These are phyloP conservation scores for Alsophila aescularia DNA, from an alignment of 2,888 invertebrate species.

Conservation along the genomic window DNA sequence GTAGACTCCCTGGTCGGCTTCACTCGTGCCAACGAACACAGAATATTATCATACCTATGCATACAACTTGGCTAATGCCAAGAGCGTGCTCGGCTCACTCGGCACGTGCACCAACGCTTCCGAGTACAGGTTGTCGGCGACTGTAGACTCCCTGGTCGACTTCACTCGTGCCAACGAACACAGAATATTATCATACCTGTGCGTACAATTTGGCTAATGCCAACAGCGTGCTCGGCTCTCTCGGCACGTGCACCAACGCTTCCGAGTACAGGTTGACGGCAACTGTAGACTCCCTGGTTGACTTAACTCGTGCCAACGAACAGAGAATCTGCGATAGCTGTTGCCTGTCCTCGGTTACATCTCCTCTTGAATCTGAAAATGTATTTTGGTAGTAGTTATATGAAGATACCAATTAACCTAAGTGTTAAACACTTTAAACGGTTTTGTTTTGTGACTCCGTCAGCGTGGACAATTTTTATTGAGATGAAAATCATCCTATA, in stretches of 20 bases:
- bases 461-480: too few species aligned
- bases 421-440: too few species aligned
- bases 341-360: conserved; percentile 71
- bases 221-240: conserved; percentile 89
- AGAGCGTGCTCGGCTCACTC: too few species aligned
- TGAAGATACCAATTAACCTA: neutral
- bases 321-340: conserved; percentile 67
- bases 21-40: too few species aligned
- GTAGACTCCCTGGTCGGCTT: neutral
- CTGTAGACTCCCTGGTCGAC: neutral
- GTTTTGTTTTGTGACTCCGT: too few species aligned
- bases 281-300: conserved; percentile 77
- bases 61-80: too few species aligned
- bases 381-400: neutral
- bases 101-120: too few species aligned
- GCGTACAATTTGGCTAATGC: conserved; percentile 92
- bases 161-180: too few species aligned
- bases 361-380: conserved; percentile 75
- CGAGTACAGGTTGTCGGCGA: neutral
- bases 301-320: conserved; percentile 69
- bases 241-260: conserved; percentile 90
- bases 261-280: conserved; percentile 94
- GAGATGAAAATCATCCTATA: too few species aligned
- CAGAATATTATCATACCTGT: conserved; percentile 81
- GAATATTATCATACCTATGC: too few species aligned